A percentile compares a stretch with the other conserved stretches of the same genome.
Evolutionary conservation across 2,888 invertebrate genomes (phyloP).

Genomic region (Sarcophaga variegata): DNA sequence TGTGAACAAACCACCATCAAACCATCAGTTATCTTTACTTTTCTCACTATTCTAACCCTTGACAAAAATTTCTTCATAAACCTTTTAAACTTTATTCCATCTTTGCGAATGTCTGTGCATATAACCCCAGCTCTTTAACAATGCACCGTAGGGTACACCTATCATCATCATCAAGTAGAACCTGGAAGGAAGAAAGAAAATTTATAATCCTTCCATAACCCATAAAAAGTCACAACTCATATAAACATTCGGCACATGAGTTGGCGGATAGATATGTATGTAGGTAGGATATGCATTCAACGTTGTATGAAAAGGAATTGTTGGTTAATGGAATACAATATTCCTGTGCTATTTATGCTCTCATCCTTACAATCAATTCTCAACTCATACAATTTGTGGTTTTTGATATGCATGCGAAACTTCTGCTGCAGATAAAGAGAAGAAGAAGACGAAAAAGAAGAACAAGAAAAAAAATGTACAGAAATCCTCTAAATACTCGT

Average conservation of each 20-base stretch:
- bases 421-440: neutral
- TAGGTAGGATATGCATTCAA: too few relatives aligned
- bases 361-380: neutral
- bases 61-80: too few relatives aligned
- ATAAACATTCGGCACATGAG: neutral
- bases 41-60: too few relatives aligned
- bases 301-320: too few relatives aligned
- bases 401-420: neutral
- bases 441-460: too few relatives aligned
- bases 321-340: too few relatives aligned
- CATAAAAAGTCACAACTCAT: neutral
- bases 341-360: too few relatives aligned
- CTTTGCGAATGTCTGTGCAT: too few relatives aligned
- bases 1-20: too few relatives aligned
- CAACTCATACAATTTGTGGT: neutral
- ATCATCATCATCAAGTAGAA: constrained; percentile 6
- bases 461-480: neutral
- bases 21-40: too few relatives aligned
- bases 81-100: too few relatives aligned
- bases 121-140: neutral
- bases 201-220: constrained; percentile 1
- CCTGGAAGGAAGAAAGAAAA: neutral
- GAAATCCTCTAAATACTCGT: neutral
- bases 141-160: neutral
- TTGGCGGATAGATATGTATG: neutral